A percentile compares a stretch with the other conserved stretches of the same genome.
phyloP scores from a whole-genome alignment of 2,888 invertebrate genomes.

The Agrotis clavis region DNA sequence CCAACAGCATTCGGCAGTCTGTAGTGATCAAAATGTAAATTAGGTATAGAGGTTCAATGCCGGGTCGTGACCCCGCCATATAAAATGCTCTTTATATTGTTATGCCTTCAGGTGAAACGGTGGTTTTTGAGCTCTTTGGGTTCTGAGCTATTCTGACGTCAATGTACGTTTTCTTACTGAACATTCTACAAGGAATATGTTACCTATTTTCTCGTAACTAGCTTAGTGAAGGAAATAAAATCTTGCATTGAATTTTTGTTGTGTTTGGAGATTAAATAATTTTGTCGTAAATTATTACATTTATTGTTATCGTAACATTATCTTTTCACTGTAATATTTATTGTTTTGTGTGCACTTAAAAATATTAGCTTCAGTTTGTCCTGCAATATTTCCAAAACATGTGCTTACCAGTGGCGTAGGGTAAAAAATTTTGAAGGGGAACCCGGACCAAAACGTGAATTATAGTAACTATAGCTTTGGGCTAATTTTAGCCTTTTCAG shows the following conservation, averaged over 20 bases:
- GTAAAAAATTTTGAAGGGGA: too few relatives aligned
- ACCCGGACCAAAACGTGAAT: too few relatives aligned
- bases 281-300: not conserved
- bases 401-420: too few relatives aligned
- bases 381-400: too few relatives aligned
- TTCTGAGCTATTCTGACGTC: constrained; percentile 19
- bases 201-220: not conserved
- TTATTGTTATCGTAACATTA: not conserved
- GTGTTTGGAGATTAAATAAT: not conserved
- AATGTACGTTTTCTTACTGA: constrained; percentile 18
- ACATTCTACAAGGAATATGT: not conserved
- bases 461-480: too few relatives aligned
- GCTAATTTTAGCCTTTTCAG: too few relatives aligned
- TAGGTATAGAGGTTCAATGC: constrained; percentile 39
- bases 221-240: not conserved
- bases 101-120: constrained; percentile 41
- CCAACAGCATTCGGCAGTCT: constrained; percentile 31
- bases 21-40: constrained; percentile 58
- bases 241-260: not conserved
- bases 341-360: not conserved
- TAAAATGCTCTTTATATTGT: constrained; percentile 55
- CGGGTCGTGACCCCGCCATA: constrained; percentile 32
- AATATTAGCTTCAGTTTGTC: not conserved
- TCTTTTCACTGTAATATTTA: not conserved
- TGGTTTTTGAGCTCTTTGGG: constrained; percentile 14